phyloP scores from a whole-genome alignment of 2,888 invertebrate species.

The Eupeodes luniger region DNA sequence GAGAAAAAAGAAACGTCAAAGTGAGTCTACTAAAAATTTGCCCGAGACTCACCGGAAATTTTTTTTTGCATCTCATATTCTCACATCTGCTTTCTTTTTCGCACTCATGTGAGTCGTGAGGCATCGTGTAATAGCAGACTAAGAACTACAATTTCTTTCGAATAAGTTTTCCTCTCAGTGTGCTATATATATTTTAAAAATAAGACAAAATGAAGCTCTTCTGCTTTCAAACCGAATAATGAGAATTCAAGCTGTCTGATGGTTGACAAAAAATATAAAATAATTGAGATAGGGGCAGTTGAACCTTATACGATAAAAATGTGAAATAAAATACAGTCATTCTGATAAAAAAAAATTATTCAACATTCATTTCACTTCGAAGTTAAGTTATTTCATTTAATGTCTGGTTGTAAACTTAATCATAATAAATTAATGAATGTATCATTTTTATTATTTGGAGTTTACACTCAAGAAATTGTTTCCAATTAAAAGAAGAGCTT shows the following conservation, averaged over 20 bases:
- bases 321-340: constrained; percentile 11
- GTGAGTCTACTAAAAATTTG: too few relatives aligned
- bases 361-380: constrained; percentile 1
- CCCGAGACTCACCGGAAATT: too few relatives aligned
- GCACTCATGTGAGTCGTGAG: too few relatives aligned
- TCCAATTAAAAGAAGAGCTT: too few relatives aligned
- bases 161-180: background rate
- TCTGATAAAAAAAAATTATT: background rate
- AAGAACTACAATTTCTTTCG: too few relatives aligned
- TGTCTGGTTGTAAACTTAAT: too few relatives aligned
- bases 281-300: background rate
- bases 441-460: too few relatives aligned
- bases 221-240: constrained; percentile 31
- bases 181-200: background rate
- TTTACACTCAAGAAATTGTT: too few relatives aligned
- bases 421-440: background rate
- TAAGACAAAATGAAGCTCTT: background rate
- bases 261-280: constrained; percentile 8
- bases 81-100: too few relatives aligned
- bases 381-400: background rate
- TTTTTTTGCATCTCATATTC: too few relatives aligned
- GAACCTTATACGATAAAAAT: background rate
- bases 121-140: too few relatives aligned
- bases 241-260: constrained; percentile 51
- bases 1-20: too few relatives aligned